These are phyloP conservation scores for Cephonodes hylas DNA, from an alignment of 2,888 invertebrate genomes.

Conservation along the genomic window DNA sequence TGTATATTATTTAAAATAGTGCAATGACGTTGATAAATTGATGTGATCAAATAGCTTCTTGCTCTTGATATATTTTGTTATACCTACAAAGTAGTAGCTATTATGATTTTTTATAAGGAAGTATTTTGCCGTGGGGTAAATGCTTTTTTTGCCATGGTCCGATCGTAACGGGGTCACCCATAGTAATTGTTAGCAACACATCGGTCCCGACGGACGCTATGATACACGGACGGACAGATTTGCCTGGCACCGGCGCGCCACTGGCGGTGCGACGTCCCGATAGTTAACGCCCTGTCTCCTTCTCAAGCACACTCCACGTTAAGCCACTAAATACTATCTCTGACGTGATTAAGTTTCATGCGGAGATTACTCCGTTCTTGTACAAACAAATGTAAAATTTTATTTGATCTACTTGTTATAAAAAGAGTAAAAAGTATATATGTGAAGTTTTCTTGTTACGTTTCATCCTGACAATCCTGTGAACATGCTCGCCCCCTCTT, in stretches of 20 bases:
- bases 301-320: slow-evolving; percentile 40
- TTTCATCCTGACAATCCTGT: background rate
- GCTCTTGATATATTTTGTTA: too few relatives aligned
- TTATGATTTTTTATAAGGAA: background rate
- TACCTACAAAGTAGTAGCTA: too few relatives aligned
- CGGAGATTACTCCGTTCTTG: slow-evolving; percentile 70
- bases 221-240: slow-evolving; percentile 66
- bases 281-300: slow-evolving; percentile 38
- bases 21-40: too few relatives aligned
- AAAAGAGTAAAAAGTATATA: slow-evolving; percentile 64
- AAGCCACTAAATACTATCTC: slow-evolving; percentile 51
- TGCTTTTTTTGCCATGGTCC: background rate
- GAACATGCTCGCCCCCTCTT: background rate
- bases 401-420: slow-evolving; percentile 80
- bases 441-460: slow-evolving; percentile 35
- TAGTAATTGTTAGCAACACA: slow-evolving; percentile 25
- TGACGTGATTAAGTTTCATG: slow-evolving; percentile 62
- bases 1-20: too few relatives aligned
- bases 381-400: slow-evolving; percentile 79
- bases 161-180: slow-evolving; percentile 35
- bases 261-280: slow-evolving; percentile 14
- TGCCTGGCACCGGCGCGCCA: background rate
- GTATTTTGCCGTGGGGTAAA: background rate
- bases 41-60: too few relatives aligned
- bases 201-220: slow-evolving; percentile 46